A percentile compares a stretch with the other conserved stretches of the same genome.
Conservation (phyloP, 2,113 vertebrate species). For the Chionomys nivalis region DNA sequence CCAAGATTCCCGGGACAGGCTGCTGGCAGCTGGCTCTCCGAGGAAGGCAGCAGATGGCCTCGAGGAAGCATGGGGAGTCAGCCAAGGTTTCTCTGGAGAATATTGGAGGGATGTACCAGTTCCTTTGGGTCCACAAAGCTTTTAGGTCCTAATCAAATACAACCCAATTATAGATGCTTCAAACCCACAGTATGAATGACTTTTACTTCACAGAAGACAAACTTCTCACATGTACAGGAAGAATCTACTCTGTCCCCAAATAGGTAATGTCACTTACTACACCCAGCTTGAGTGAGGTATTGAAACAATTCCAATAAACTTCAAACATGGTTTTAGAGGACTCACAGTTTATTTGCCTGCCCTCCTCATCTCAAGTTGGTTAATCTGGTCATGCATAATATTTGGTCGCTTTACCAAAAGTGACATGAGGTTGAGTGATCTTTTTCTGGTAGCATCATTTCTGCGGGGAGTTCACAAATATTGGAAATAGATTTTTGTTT, state of each 20-base stretch:
- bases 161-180: neutral
- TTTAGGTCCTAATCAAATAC: neutral
- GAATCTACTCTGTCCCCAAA: neutral
- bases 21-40: constrained; percentile 65
- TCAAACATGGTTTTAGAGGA: neutral
- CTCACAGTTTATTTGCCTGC: neutral
- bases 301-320: neutral
- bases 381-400: neutral
- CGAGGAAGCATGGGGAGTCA: constrained; percentile 54
- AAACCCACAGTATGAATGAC: neutral
- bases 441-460: constrained; percentile 26
- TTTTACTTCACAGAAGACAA: neutral
- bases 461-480: neutral
- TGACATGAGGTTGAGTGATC: neutral
- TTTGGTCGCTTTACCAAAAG: constrained; percentile 19
- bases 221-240: too few relatives aligned
- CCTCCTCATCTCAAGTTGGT: neutral
- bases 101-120: constrained; percentile 46
- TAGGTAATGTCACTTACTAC: neutral
- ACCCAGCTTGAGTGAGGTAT: neutral
- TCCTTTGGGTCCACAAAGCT: constrained; percentile 11
- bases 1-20: constrained; percentile 67
- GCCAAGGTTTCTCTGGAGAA: constrained; percentile 74
- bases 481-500: neutral
- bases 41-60: constrained; percentile 71